Percentiles rank a stretch among this genome's conserved stretches.
phyloP scores from a whole-genome alignment of 2,888 invertebrate species.

The Caenorhabditis panamensis region DNA sequence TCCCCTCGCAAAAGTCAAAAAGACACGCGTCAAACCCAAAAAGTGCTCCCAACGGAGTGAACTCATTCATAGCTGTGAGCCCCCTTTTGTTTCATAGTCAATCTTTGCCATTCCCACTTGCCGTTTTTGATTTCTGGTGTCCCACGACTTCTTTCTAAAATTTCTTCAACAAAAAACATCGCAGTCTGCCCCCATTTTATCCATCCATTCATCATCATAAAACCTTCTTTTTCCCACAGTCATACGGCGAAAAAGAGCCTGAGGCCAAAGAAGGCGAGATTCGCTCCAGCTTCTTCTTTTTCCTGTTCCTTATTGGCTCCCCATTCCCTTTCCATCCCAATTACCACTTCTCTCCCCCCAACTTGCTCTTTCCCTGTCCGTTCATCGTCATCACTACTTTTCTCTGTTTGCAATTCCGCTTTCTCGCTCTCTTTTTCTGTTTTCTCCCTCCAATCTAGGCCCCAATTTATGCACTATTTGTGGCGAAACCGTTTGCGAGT shows the following conservation, averaged over 20 bases:
- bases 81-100: slow-evolving; percentile 23
- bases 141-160: background rate
- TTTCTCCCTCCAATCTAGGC: background rate
- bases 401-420: slow-evolving; percentile 35
- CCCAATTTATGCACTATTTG: slow-evolving; percentile 14
- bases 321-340: background rate
- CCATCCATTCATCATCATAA: slow-evolving; percentile 1
- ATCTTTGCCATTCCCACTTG: too few relatives aligned
- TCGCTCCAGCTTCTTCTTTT: too few relatives aligned
- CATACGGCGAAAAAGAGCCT: background rate
- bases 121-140: slow-evolving; percentile 39
- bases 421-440: slow-evolving; percentile 1
- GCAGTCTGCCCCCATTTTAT: background rate
- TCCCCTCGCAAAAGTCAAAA: too few relatives aligned
- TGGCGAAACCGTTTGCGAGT: slow-evolving; percentile 1
- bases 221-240: background rate
- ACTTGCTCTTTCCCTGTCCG: slow-evolving; percentile 44
- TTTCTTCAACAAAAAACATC: background rate
- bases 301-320: too few relatives aligned
- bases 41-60: slow-evolving; percentile 52
- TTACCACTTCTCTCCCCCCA: background rate
- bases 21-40: slow-evolving; percentile 3
- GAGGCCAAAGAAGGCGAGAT: background rate
- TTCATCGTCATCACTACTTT: slow-evolving; percentile 40
- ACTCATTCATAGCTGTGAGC: slow-evolving; percentile 34